phyloP scores from a whole-genome alignment of 2,888 invertebrate genomes.

The Acholoe squamosa region DNA sequence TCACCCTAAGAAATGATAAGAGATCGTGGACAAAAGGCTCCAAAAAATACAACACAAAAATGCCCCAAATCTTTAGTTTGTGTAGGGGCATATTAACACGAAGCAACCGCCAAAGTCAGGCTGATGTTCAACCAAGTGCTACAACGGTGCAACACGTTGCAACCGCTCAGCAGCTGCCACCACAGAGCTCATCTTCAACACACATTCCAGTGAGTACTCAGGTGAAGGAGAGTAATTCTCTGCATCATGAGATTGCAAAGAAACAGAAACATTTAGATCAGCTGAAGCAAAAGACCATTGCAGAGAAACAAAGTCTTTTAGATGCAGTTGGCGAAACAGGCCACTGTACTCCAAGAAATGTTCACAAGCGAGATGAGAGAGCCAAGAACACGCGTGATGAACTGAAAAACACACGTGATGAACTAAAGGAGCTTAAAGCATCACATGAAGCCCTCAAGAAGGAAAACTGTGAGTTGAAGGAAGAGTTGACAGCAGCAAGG shows the following conservation, averaged over 20 bases:
- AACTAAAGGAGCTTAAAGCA: neutral
- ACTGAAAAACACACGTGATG: neutral
- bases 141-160: too few relatives aligned
- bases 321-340: neutral
- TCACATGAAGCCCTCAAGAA: neutral
- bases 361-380: neutral
- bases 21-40: too few relatives aligned
- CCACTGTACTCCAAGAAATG: neutral
- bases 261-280: neutral
- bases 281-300: neutral
- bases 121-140: too few relatives aligned
- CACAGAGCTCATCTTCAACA: too few relatives aligned
- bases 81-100: too few relatives aligned
- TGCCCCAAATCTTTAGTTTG: too few relatives aligned
- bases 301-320: neutral
- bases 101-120: too few relatives aligned
- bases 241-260: conserved; percentile 4
- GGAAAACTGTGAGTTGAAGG: neutral
- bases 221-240: neutral
- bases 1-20: too few relatives aligned
- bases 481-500: neutral
- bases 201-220: neutral
- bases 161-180: too few relatives aligned
- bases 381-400: neutral
- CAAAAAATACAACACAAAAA: too few relatives aligned